phyloP scores from a whole-genome alignment of 2,113 vertebrate genomes.

The Zosterops pallidus region DNA sequence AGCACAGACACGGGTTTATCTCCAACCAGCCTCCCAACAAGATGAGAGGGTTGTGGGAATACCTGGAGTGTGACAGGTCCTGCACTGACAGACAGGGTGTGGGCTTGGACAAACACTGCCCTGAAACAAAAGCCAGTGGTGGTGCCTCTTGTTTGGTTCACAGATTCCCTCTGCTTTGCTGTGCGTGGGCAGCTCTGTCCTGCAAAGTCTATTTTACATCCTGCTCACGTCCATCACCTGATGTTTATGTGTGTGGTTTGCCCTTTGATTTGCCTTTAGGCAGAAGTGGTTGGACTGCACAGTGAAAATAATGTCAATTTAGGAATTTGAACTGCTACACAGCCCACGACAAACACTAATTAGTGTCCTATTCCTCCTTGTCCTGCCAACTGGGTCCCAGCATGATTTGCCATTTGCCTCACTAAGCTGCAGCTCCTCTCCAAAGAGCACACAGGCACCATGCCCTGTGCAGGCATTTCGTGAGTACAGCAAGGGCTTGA shows the following conservation, averaged over 20 bases:
- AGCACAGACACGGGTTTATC: not conserved
- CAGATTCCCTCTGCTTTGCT: not conserved
- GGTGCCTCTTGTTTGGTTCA: not conserved
- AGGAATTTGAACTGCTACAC: not conserved
- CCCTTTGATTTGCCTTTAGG: not conserved
- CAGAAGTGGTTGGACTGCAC: not conserved
- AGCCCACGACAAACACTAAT: not conserved
- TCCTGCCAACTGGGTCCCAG: not conserved
- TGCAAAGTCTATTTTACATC: not conserved
- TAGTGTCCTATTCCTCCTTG: not conserved
- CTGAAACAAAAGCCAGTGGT: rapidly evolving
- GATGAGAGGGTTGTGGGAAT: not conserved
- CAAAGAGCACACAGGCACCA: rapidly evolving
- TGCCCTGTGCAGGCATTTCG: not conserved
- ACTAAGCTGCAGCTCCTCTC: not conserved
- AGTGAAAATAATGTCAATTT: not conserved
- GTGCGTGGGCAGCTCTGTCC: not conserved
- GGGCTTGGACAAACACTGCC: not conserved
- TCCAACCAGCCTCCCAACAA: not conserved
- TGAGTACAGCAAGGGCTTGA: not conserved
- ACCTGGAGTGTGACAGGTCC: not conserved
- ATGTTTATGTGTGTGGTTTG: not conserved
- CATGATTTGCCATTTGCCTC: not conserved
- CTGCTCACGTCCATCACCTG: not conserved
- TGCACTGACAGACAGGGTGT: rapidly evolving